A percentile compares a stretch with the other conserved stretches of the same genome.
phyloP scores from a whole-genome alignment of 2,888 invertebrate species.

The Sceliomorpha sp. region DNA sequence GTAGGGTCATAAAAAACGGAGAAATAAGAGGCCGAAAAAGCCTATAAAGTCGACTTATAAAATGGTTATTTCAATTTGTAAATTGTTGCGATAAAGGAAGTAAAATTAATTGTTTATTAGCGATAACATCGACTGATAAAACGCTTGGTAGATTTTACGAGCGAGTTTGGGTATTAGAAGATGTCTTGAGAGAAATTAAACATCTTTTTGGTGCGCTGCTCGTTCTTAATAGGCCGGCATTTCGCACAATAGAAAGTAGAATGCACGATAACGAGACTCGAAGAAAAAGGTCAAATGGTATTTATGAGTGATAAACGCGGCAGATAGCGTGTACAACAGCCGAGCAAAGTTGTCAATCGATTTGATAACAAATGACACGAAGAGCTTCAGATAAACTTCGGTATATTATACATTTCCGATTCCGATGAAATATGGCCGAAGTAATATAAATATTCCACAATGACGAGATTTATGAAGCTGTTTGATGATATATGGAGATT shows the following conservation, averaged over 20 bases:
- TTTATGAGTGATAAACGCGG: constrained; percentile 9
- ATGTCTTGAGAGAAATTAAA: too few relatives aligned
- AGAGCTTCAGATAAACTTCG: neutral
- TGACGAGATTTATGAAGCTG: too few relatives aligned
- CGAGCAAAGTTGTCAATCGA: constrained; percentile 6
- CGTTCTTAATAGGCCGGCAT: neutral
- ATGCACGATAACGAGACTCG: constrained; percentile 6
- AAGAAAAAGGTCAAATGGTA: constrained; percentile 5
- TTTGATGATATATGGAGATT: constrained; percentile 13
- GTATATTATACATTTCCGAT: neutral
- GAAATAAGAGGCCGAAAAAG: neutral
- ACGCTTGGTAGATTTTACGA: too few relatives aligned
- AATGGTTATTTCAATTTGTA: too few relatives aligned
- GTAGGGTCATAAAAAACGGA: neutral
- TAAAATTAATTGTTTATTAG: neutral
- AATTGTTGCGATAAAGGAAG: too few relatives aligned
- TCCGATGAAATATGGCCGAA: too few relatives aligned
- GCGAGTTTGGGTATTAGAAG: neutral
- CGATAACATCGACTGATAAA: neutral
- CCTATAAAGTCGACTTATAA: too few relatives aligned
- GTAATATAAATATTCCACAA: too few relatives aligned
- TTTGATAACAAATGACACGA: neutral
- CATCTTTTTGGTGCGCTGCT: too few relatives aligned
- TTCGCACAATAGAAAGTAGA: constrained; percentile 10
- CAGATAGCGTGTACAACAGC: constrained; percentile 3